Conservation (phyloP, 2,888 invertebrate genomes). For the Stramonita haemastoma region DNA sequence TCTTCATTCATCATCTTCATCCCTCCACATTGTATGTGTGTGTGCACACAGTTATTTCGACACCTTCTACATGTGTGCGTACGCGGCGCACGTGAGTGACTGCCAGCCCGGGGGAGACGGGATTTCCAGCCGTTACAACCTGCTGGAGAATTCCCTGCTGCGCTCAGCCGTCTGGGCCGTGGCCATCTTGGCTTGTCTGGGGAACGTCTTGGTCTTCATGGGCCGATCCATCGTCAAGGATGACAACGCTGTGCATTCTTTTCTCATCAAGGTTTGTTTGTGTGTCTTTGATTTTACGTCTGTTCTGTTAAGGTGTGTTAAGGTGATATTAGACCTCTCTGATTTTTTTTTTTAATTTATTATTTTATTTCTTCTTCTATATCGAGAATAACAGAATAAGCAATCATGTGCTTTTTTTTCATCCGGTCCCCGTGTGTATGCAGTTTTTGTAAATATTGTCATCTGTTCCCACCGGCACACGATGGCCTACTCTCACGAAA, state of each 20-base stretch:
- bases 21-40: too few species aligned
- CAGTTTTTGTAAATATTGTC: too few species aligned
- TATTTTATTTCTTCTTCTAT: too few species aligned
- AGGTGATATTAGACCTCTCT: too few species aligned
- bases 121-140: conserved; percentile 52
- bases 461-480: too few species aligned
- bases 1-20: too few species aligned
- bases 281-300: background rate
- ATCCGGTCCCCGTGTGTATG: too few species aligned
- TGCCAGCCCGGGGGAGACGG: conserved; percentile 52
- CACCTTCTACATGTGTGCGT: conserved; percentile 49
- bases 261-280: conserved; percentile 79
- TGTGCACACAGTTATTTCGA: conserved; percentile 49
- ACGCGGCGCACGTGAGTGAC: conserved; percentile 45
- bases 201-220: conserved; percentile 80
- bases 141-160: conserved; percentile 51
- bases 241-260: conserved; percentile 72
- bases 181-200: conserved; percentile 81
- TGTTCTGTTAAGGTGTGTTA: too few species aligned
- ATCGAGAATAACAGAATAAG: too few species aligned
- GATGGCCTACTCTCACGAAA: too few species aligned
- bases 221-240: conserved; percentile 79
- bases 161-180: conserved; percentile 82
- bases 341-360: too few species aligned
- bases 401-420: too few species aligned